A percentile compares a stretch with the other conserved stretches of the same genome.
Evolutionary conservation across 2,888 invertebrate species (phyloP).

Genomic region (Tolmerus cingulatus): DNA sequence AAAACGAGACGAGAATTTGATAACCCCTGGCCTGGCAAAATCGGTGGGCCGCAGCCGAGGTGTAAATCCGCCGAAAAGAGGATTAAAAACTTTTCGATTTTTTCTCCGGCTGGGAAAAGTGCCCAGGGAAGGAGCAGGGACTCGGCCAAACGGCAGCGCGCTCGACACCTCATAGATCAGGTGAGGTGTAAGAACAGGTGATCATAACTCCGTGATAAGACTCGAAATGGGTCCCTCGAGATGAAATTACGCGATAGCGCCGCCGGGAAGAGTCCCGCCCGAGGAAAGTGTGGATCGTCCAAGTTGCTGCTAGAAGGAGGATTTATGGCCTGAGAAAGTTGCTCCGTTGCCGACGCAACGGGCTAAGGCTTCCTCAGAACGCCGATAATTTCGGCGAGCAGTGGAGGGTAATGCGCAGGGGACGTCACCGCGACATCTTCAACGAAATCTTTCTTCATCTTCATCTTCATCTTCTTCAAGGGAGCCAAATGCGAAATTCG

Average conservation of each 20-base stretch:
- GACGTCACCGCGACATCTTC: not conserved
- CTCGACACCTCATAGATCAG: constrained; percentile 41
- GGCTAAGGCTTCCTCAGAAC: not conserved
- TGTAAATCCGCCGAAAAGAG: constrained; percentile 28
- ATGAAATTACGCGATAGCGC: constrained; percentile 27
- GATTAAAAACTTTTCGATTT: constrained; percentile 25
- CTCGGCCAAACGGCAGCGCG: not conserved
- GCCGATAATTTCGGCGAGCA: not conserved
- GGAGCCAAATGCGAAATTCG: not conserved
- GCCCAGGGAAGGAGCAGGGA: not conserved
- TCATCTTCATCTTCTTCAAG: not conserved
- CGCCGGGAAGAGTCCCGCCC: constrained; percentile 8
- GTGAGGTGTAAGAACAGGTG: constrained; percentile 27
- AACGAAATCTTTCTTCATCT: not conserved
- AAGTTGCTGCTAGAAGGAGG: not conserved
- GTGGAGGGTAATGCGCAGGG: not conserved
- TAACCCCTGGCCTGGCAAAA: constrained; percentile 19
- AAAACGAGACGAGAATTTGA: constrained; percentile 41
- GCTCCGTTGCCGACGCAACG: not conserved
- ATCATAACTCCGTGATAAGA: constrained; percentile 33
- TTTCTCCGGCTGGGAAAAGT: not conserved
- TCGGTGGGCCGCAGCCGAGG: constrained; percentile 8
- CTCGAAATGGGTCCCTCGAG: constrained; percentile 26
- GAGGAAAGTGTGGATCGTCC: constrained; percentile 6
- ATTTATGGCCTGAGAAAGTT: constrained; percentile 37